Percentiles rank a stretch among this genome's conserved stretches.
These are phyloP conservation scores for Archips crataeganus DNA, from an alignment of 2,888 invertebrate species.

Conservation along the genomic window DNA sequence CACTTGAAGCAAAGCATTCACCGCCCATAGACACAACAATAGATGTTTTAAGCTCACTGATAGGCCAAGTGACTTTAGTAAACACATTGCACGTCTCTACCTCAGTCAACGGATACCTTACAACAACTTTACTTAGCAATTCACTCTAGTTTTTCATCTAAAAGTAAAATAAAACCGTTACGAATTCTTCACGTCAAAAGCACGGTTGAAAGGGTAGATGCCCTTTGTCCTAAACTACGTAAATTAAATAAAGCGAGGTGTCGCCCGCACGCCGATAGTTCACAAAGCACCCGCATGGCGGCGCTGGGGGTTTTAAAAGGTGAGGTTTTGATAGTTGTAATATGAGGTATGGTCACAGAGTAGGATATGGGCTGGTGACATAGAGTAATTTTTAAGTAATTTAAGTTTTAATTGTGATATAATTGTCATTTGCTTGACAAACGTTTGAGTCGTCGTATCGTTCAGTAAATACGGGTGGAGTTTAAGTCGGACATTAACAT, in stretches of 20 bases:
- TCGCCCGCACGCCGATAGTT: constrained; percentile 65
- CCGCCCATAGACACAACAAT: too few species aligned
- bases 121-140: background rate
- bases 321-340: constrained; percentile 27
- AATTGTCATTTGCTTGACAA: too few species aligned
- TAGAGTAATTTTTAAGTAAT: background rate
- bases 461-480: too few species aligned
- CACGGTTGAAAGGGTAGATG: constrained; percentile 27
- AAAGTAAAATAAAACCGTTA: constrained; percentile 34
- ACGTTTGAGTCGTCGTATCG: too few species aligned
- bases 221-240: constrained; percentile 54
- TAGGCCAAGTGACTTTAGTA: too few species aligned
- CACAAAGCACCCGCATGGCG: constrained; percentile 58
- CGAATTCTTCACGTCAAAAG: constrained; percentile 26
- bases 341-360: constrained; percentile 12
- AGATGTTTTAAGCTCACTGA: too few species aligned
- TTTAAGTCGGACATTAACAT: too few species aligned
- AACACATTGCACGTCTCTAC: background rate
- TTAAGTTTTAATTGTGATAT: background rate
- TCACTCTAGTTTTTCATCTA: background rate
- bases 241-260: constrained; percentile 82
- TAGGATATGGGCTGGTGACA: background rate
- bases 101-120: background rate
- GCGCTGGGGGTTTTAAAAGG: constrained; percentile 41
- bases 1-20: too few species aligned